These are phyloP conservation scores for Coendou prehensilis DNA, from an alignment of 2,797 vertebrate genomes.

Conservation along the genomic window DNA sequence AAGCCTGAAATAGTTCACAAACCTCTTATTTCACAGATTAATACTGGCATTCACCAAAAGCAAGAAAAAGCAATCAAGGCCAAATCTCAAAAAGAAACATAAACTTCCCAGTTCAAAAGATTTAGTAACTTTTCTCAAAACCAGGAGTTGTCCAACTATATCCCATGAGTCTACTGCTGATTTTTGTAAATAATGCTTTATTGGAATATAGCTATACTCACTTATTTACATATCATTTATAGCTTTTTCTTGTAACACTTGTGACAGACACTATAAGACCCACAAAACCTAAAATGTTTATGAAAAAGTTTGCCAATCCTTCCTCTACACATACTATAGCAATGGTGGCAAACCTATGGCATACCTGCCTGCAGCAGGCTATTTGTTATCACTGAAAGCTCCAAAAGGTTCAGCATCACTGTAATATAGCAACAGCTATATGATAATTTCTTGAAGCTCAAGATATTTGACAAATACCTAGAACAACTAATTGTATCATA, in stretches of 20 bases:
- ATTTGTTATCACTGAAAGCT: background rate
- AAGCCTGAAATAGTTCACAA: slow-evolving; percentile 41
- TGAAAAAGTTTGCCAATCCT: background rate
- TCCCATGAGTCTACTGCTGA: background rate
- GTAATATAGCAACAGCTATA: background rate
- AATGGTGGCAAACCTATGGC: background rate
- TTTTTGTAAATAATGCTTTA: slow-evolving; percentile 34
- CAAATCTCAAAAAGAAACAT: background rate
- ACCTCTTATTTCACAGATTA: slow-evolving; percentile 9
- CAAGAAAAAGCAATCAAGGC: slow-evolving; percentile 4
- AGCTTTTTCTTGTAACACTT: background rate
- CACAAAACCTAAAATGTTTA: background rate
- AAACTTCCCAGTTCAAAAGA: slow-evolving; percentile 17
- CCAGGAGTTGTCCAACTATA: background rate
- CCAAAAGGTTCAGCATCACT: background rate
- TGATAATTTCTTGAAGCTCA: background rate
- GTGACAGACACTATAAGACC: background rate
- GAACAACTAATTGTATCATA: background rate
- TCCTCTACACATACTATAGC: background rate
- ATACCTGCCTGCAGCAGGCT: no score
- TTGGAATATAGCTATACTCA: background rate
- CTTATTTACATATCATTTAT: background rate
- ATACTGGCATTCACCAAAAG: background rate
- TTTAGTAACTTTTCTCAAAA: slow-evolving; percentile 20
- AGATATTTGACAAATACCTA: background rate